phyloP scores from a whole-genome alignment of 2,113 vertebrate genomes.

The Ictalurus punctatus region DNA sequence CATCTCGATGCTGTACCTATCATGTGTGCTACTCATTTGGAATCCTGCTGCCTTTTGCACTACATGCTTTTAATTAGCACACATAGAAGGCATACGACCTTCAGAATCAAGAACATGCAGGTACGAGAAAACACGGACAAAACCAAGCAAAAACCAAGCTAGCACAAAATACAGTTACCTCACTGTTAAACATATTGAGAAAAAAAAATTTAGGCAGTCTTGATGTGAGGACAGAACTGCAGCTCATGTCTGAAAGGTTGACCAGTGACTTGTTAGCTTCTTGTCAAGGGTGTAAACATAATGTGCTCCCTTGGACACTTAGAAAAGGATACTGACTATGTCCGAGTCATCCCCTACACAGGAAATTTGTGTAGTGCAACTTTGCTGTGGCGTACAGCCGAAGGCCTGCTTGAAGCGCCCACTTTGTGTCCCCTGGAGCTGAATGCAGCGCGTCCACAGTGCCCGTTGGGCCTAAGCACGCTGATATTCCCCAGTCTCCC shows the following conservation, averaged over 20 bases:
- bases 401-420: slow-evolving; percentile 86
- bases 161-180: background rate
- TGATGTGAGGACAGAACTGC: background rate
- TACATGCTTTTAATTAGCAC: background rate
- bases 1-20: background rate
- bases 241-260: background rate
- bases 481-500: slow-evolving; percentile 94
- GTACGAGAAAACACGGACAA: background rate
- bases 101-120: background rate
- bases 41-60: background rate
- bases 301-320: background rate
- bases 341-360: background rate
- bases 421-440: slow-evolving; percentile 97
- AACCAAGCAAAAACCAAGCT: background rate
- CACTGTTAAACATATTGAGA: background rate
- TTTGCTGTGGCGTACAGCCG: slow-evolving; percentile 91
- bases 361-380: slow-evolving; percentile 86
- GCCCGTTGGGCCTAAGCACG: slow-evolving; percentile 94
- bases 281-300: background rate
- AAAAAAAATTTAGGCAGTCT: background rate
- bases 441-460: slow-evolving; percentile 91
- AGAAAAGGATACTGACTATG: background rate
- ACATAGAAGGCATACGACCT: background rate
- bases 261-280: background rate
- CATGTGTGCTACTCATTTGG: background rate